Evolutionary conservation across 2,113 vertebrate species (phyloP).

Genomic region (Eurystomus gularis): DNA sequence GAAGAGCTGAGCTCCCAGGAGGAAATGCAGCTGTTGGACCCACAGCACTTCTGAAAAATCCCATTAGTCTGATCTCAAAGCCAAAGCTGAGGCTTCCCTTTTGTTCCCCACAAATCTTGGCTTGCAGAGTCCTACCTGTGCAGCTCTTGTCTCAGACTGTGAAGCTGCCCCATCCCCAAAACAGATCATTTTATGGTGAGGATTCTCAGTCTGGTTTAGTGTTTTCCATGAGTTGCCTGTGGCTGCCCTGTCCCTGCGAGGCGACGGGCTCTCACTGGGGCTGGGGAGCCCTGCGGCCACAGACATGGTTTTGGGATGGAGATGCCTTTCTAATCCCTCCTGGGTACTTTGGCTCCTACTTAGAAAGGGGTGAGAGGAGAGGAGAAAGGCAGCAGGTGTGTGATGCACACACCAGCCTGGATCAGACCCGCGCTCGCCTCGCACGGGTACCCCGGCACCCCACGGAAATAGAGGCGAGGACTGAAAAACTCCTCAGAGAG

Average conservation of each 20-base stretch:
- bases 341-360: fast-evolving
- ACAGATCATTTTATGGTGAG: not conserved
- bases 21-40: not conserved
- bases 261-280: fast-evolving
- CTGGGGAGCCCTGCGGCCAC: not conserved
- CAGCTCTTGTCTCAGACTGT: not conserved
- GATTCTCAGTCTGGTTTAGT: not conserved
- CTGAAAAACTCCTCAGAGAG: not conserved
- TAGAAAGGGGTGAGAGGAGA: not conserved
- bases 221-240: not conserved
- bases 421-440: fast-evolving
- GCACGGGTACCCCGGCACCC: not conserved
- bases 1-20: not conserved
- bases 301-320: not conserved
- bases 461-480: not conserved
- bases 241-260: not conserved
- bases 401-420: not conserved
- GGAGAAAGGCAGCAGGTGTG: not conserved
- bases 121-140: not conserved
- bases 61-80: not conserved
- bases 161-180: not conserved
- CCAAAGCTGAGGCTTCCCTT: not conserved
- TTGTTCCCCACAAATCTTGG: not conserved
- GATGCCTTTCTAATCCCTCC: not conserved
- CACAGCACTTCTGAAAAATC: not conserved